phyloP scores from a whole-genome alignment of 1,140 invertebrate genomes.

The Cryptotermes secundus region DNA sequence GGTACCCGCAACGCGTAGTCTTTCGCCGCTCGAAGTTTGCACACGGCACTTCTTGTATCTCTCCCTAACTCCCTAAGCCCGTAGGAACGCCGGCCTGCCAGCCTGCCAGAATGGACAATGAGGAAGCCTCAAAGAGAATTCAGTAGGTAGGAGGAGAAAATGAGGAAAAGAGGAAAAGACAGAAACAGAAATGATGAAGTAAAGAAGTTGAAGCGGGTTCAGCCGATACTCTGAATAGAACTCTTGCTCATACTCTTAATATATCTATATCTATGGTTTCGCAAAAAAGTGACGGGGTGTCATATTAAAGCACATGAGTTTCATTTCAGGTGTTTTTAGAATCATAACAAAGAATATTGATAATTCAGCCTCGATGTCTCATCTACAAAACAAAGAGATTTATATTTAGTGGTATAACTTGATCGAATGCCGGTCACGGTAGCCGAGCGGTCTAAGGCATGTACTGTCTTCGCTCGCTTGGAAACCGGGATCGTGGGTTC shows the following conservation, averaged over 20 bases:
- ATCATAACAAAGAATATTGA: not conserved
- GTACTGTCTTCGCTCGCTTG: no score
- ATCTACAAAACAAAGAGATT: no score
- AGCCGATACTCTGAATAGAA: not conserved
- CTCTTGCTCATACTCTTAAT: not conserved
- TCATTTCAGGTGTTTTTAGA: not conserved
- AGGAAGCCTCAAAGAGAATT: not conserved
- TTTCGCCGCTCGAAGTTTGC: constrained; percentile 49
- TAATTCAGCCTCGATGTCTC: no score
- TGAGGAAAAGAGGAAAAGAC: no score
- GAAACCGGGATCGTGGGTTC: no score
- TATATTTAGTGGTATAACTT: no score
- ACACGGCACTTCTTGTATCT: constrained; percentile 48
- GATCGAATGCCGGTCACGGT: no score
- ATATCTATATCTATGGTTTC: not conserved
- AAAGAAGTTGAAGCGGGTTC: not conserved
- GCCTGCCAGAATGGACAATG: constrained; percentile 32
- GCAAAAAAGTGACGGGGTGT: not conserved
- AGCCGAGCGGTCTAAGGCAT: no score
- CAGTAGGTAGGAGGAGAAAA: not conserved
- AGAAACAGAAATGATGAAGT: not conserved
- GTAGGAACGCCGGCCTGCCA: constrained; percentile 41
- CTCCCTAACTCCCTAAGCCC: not conserved
- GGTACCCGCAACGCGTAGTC: constrained; percentile 50
- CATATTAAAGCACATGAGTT: not conserved